Base-by-base conservation (phyloP, 1,140 invertebrate species). In the Gonatopus flavifemur region DNA sequence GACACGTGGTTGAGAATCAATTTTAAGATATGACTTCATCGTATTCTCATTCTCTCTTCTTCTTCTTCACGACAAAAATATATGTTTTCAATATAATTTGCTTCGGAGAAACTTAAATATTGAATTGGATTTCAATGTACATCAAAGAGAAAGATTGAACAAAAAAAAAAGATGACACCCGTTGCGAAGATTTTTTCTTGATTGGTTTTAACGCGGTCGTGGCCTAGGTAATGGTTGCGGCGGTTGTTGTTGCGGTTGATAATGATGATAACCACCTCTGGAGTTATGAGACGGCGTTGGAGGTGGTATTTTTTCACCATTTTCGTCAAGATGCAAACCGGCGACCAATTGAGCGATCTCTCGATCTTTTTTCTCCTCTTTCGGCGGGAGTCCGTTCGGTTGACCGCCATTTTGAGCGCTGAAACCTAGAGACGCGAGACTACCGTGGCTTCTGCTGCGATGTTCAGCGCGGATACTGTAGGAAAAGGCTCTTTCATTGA, bases 391-490 rank as follows among this genome's bases (percentile, higher is more conserved):
- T 4, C 62, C 60, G 38, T 59, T 69, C n/a, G n/a, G n/a, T n/a
- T n/a, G n/a, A n/a, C n/a, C n/a, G 6, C 74, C 74, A 39, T 80
- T 67, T 52, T 73, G 72, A 3, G 61, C 67, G 28, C 64, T 75
- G 52, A 78, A 78, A 5, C 76, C 76, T 16, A 95, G 76, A 65
- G 92, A 94, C 18, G 93, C 91, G 62, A 96, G 76, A 37, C 90
- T 93, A 37, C 91, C 92, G 72, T 94, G 91, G 55, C 91, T 94
- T 33, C 93, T 82, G 64, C 91, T 93, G 38, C 92, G 83, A 70
- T 95, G 92, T 69, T 95, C 93, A 66, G 95, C 92, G 38, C 93
- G 80, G 62, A 96, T 96, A 40, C 92, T 94, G 75, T 96, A 94
- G 10, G 91, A 93, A 69, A 96, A 96, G 13, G 93, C 93, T 37